Evolutionary conservation across 2,797 vertebrate genomes (phyloP).

Genomic region (Notolepis coatsorum): DNA sequence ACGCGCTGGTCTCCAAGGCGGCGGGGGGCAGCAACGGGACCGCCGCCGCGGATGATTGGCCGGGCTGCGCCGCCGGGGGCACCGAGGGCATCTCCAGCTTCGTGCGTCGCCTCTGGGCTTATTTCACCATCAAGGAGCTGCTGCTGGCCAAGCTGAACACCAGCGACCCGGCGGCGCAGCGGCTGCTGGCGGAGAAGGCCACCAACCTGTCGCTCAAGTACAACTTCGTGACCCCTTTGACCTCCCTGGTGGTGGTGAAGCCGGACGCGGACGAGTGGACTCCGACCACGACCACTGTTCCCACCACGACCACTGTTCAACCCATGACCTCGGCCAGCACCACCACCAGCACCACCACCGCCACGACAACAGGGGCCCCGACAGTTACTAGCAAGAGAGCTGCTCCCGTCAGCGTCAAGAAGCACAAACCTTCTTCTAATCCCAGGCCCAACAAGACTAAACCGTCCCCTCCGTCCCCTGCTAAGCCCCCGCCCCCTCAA

Average conservation of each 20-base stretch:
- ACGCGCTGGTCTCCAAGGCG: constrained; percentile 56
- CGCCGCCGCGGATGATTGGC: background rate
- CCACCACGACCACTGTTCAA: constrained; percentile 31
- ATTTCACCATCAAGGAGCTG: constrained; percentile 88
- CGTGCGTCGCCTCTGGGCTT: constrained; percentile 87
- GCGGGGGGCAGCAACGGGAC: constrained; percentile 64
- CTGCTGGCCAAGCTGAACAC: constrained; percentile 80
- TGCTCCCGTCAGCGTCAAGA: constrained; percentile 46
- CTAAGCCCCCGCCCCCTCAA: constrained; percentile 46
- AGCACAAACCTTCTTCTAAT: constrained; percentile 23
- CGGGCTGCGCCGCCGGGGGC: constrained; percentile 59
- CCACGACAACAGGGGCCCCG: constrained; percentile 30
- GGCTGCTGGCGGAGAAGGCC: constrained; percentile 82
- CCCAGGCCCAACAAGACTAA: constrained; percentile 52
- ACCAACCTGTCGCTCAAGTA: constrained; percentile 88
- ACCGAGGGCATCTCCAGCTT: constrained; percentile 75
- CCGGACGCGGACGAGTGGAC: constrained; percentile 77
- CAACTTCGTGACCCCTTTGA: constrained; percentile 89
- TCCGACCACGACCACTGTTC: constrained; percentile 49
- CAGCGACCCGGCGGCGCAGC: constrained; percentile 70
- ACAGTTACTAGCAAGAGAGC: constrained; percentile 24
- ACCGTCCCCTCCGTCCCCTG: constrained; percentile 27
- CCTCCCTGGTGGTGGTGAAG: constrained; percentile 87
- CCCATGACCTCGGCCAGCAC: constrained; percentile 42
- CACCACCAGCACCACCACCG: constrained; percentile 43